Conservation (phyloP, 2,113 vertebrate genomes). For the Syngnathus floridae region DNA sequence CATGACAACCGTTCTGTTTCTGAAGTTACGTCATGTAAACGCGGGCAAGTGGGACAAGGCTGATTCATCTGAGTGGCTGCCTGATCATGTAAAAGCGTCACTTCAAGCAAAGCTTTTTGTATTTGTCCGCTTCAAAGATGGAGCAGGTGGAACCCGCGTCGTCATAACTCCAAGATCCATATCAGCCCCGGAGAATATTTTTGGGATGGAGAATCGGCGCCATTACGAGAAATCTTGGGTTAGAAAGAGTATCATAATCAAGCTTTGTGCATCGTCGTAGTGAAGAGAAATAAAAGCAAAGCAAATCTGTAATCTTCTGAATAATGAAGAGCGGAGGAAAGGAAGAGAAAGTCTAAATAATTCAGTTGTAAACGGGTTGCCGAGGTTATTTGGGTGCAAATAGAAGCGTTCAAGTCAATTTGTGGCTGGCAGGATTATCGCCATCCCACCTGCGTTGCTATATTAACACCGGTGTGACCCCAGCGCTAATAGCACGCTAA, state of each 20-base stretch:
- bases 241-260: background rate
- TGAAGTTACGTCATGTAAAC: slow-evolving; percentile 30
- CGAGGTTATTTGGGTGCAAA: slow-evolving; percentile 16
- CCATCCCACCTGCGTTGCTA: slow-evolving; percentile 20
- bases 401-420: slow-evolving; percentile 36
- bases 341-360: slow-evolving; percentile 24
- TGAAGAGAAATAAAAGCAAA: slow-evolving; percentile 5
- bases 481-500: slow-evolving; percentile 9
- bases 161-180: background rate
- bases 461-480: slow-evolving; percentile 33
- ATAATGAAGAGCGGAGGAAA: slow-evolving; percentile 1
- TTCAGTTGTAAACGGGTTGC: slow-evolving; percentile 15
- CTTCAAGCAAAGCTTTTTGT: slow-evolving; percentile 15
- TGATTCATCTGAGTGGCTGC: slow-evolving; percentile 37
- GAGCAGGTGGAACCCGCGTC: background rate
- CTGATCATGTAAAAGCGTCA: slow-evolving; percentile 21
- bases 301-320: slow-evolving; percentile 4
- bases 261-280: background rate
- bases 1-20: slow-evolving; percentile 14
- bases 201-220: background rate
- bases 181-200: background rate
- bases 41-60: slow-evolving; percentile 19
- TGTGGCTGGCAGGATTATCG: slow-evolving; percentile 17
- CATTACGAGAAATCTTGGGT: background rate
- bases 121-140: background rate